A percentile compares a stretch with the other conserved stretches of the same genome.
phyloP scores from a whole-genome alignment of 2,888 invertebrate species.

The Cosmia trapezina region DNA sequence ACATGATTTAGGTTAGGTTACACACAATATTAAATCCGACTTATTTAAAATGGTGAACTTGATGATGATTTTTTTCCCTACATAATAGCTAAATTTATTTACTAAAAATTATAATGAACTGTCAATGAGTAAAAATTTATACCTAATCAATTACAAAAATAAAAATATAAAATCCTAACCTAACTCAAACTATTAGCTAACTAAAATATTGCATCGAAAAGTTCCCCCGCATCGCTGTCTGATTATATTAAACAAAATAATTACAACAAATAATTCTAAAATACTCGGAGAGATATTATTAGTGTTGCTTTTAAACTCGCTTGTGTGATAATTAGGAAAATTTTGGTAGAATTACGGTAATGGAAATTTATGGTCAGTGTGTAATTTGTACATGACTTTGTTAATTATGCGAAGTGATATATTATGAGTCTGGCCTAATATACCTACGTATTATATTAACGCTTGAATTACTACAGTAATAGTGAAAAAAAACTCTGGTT shows the following conservation, averaged over 20 bases:
- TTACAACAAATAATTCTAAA: slow-evolving; percentile 31
- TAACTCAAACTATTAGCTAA: too few species aligned
- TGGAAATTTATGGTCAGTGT: slow-evolving; percentile 52
- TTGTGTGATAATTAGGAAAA: slow-evolving; percentile 53
- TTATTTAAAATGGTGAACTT: too few species aligned
- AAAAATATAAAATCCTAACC: too few species aligned
- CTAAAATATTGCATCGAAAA: too few species aligned
- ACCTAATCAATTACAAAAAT: too few species aligned
- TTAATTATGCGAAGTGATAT: slow-evolving; percentile 54
- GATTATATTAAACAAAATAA: neutral
- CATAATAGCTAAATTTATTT: too few species aligned
- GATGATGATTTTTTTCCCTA: too few species aligned
- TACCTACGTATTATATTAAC: neutral
- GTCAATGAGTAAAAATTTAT: too few species aligned
- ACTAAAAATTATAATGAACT: too few species aligned
- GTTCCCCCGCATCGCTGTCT: too few species aligned
- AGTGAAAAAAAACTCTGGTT: neutral
- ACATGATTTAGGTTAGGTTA: too few species aligned
- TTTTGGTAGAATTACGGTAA: slow-evolving; percentile 51
- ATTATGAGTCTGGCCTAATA: slow-evolving; percentile 22
- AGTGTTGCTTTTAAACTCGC: slow-evolving; percentile 42
- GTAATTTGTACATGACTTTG: slow-evolving; percentile 57
- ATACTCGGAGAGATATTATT: slow-evolving; percentile 33
- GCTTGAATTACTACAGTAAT: slow-evolving; percentile 5
- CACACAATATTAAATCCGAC: too few species aligned